phyloP scores from a whole-genome alignment of 2,113 vertebrate genomes.

The Xyliphius kryptos region DNA sequence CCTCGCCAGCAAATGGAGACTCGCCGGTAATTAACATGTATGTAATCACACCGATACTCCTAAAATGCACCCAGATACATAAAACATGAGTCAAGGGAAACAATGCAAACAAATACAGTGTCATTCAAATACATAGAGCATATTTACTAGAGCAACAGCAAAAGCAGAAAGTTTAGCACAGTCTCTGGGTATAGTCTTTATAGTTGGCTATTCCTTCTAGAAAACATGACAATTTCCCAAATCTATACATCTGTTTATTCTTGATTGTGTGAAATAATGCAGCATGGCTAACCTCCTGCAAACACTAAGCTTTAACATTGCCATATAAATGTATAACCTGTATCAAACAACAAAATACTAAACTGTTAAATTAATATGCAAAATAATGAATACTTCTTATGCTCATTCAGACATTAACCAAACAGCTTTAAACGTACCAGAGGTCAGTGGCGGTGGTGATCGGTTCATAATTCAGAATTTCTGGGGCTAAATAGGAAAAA shows the following conservation, averaged over 20 bases:
- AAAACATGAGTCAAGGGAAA: not conserved
- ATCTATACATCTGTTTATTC: too few relatives aligned
- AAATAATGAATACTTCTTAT: not conserved
- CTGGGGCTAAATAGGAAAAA: slow-evolving; percentile 74
- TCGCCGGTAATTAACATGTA: slow-evolving; percentile 93
- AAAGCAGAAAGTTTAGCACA: too few relatives aligned
- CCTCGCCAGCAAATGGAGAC: slow-evolving; percentile 85
- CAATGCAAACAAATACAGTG: not conserved
- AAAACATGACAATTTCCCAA: too few relatives aligned
- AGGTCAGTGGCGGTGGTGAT: slow-evolving; percentile 95
- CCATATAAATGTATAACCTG: too few relatives aligned
- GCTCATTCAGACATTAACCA: not conserved
- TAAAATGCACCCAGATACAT: slow-evolving; percentile 45
- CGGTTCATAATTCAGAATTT: slow-evolving; percentile 94
- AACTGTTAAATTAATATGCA: too few relatives aligned
- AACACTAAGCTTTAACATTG: too few relatives aligned
- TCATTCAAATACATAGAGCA: not conserved
- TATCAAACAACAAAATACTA: too few relatives aligned
- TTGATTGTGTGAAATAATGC: too few relatives aligned
- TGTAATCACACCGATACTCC: slow-evolving; percentile 89
- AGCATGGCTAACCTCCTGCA: too few relatives aligned
- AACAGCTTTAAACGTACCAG: slow-evolving; percentile 70
- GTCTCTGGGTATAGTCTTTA: too few relatives aligned
- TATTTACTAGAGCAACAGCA: too few relatives aligned
- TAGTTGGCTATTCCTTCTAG: too few relatives aligned